Percentiles rank a stretch among this genome's conserved stretches.
These are phyloP conservation scores for Pavo muticus DNA, from an alignment of 2,113 vertebrate species.

Conservation along the genomic window DNA sequence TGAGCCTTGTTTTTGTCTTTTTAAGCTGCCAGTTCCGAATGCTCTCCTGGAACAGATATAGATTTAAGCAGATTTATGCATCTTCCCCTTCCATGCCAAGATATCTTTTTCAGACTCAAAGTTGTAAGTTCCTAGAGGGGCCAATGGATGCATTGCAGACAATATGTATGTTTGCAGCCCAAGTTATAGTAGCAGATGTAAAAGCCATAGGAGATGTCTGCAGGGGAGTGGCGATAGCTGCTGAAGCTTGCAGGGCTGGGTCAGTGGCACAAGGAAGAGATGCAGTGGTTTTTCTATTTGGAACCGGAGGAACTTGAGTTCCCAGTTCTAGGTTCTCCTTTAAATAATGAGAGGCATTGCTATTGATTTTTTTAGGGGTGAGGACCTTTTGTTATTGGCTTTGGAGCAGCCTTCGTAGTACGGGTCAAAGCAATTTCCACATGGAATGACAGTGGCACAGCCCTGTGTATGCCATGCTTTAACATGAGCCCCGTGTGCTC, in stretches of 20 bases:
- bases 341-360: background rate
- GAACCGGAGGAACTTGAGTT: background rate
- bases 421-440: background rate
- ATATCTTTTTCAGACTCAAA: rapidly evolving
- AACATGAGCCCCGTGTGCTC: background rate
- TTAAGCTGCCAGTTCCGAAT: background rate
- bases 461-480: background rate
- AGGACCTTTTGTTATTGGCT: background rate
- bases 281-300: background rate
- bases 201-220: background rate
- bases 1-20: conserved; percentile 27
- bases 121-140: background rate
- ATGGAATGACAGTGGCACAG: background rate
- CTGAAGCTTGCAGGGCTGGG: background rate
- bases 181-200: background rate
- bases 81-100: background rate
- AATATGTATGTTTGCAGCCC: background rate
- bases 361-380: background rate
- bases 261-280: background rate
- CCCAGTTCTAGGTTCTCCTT: background rate
- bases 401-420: background rate
- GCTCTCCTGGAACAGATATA: background rate
- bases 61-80: background rate
- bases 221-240: background rate
- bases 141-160: background rate